Percentiles rank a stretch among this genome's conserved stretches.
phyloP scores from a whole-genome alignment of 2,113 vertebrate genomes.

The Chascanopsetta lugubris region DNA sequence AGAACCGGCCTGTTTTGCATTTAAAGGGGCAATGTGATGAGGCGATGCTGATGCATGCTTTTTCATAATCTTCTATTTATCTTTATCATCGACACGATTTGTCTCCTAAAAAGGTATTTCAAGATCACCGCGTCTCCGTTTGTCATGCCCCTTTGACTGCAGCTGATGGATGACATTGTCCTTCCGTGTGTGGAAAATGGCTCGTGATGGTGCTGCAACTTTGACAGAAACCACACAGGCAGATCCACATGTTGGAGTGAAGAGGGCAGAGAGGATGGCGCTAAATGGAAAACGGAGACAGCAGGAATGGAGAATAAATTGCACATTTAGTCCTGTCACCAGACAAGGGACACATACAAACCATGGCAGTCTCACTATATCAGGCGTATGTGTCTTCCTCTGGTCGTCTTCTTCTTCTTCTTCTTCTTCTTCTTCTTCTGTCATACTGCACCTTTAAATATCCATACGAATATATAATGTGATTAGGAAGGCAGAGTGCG shows the following conservation, averaged over 20 bases:
- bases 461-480: neutral
- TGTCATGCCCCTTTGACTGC: neutral
- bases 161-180: conserved; percentile 22
- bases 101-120: conserved; percentile 1
- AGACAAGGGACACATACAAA: conserved; percentile 45
- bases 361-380: conserved; percentile 48
- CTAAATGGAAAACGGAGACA: conserved; percentile 63
- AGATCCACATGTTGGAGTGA: conserved; percentile 44
- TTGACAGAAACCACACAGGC: conserved; percentile 32
- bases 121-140: neutral
- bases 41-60: too few relatives aligned
- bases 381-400: conserved; percentile 14
- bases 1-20: neutral
- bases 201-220: conserved; percentile 25
- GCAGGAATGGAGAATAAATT: conserved; percentile 69
- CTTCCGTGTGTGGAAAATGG: conserved; percentile 36
- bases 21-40: too few relatives aligned
- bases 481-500: neutral
- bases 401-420: too few relatives aligned
- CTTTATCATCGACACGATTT: neutral
- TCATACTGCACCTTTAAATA: too few relatives aligned
- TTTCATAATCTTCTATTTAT: neutral
- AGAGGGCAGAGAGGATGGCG: conserved; percentile 38
- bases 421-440: too few relatives aligned
- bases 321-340: conserved; percentile 64